These are phyloP conservation scores for Idaea biselata DNA, from an alignment of 2,888 invertebrate genomes.

Conservation along the genomic window DNA sequence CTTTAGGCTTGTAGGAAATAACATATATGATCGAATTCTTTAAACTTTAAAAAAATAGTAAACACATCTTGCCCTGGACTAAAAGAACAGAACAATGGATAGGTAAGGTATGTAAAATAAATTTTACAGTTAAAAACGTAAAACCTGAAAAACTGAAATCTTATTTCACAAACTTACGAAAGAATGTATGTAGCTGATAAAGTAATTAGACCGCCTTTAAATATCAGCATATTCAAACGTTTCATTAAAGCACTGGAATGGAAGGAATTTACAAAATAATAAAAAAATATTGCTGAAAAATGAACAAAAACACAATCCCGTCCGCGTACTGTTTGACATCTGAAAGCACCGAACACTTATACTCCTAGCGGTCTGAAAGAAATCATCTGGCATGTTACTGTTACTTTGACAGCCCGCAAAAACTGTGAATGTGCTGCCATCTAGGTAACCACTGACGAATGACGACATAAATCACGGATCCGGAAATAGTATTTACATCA, in stretches of 20 bases:
- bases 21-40: background rate
- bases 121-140: conserved; percentile 7
- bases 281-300: conserved; percentile 6
- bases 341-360: background rate
- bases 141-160: conserved; percentile 7
- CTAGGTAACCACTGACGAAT: too few relatives aligned
- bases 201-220: conserved; percentile 64
- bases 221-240: conserved; percentile 64
- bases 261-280: conserved; percentile 5
- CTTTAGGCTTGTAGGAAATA: background rate
- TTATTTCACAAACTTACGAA: conserved; percentile 56
- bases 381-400: background rate
- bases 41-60: background rate
- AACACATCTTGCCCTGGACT: background rate
- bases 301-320: conserved; percentile 4
- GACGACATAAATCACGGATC: too few relatives aligned
- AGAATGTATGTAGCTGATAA: conserved; percentile 63
- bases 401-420: too few relatives aligned
- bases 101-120: conserved; percentile 16
- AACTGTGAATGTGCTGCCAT: too few relatives aligned
- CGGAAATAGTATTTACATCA: too few relatives aligned
- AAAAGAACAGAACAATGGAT: too few relatives aligned
- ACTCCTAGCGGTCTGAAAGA: too few relatives aligned
- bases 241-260: conserved; percentile 16
- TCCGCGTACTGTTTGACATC: background rate